Percentiles rank a stretch among this genome's conserved stretches.
These are phyloP conservation scores for Drosophila percnosoma DNA, from an alignment of 2,888 invertebrate genomes.

Conservation along the genomic window DNA sequence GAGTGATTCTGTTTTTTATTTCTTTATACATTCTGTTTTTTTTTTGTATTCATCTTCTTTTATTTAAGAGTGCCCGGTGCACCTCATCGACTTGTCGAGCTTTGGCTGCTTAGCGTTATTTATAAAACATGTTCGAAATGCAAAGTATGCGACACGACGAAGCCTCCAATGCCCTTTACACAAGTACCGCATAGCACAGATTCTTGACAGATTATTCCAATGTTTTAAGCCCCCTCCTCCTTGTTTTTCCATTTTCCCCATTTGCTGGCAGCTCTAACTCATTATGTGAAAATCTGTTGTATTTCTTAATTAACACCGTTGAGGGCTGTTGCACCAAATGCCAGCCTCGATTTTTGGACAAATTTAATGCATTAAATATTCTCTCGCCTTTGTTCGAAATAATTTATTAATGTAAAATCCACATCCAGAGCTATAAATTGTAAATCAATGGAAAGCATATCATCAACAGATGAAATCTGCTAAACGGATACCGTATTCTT, in stretches of 20 bases:
- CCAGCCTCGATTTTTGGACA: constrained; percentile 10
- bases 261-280: constrained; percentile 17
- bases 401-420: constrained; percentile 1
- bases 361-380: not conserved
- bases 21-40: not conserved
- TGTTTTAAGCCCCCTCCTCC: constrained; percentile 26
- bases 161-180: constrained; percentile 76
- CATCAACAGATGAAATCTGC: not conserved
- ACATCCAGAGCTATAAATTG: constrained; percentile 1
- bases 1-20: constrained; percentile 49
- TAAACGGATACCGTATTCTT: not conserved
- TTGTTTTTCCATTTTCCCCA: not conserved
- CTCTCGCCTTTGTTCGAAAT: not conserved
- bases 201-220: constrained; percentile 69
- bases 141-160: constrained; percentile 78
- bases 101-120: constrained; percentile 68
- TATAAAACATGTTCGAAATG: constrained; percentile 79
- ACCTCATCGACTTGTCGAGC: constrained; percentile 56
- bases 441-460: not conserved
- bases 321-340: not conserved
- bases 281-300: constrained; percentile 29
- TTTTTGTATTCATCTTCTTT: constrained; percentile 6
- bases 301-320: constrained; percentile 49
- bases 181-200: constrained; percentile 75
- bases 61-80: constrained; percentile 33